A percentile compares a stretch with the other conserved stretches of the same genome.
Conservation (phyloP, 2,888 invertebrate genomes). For the Phengaris arion region DNA sequence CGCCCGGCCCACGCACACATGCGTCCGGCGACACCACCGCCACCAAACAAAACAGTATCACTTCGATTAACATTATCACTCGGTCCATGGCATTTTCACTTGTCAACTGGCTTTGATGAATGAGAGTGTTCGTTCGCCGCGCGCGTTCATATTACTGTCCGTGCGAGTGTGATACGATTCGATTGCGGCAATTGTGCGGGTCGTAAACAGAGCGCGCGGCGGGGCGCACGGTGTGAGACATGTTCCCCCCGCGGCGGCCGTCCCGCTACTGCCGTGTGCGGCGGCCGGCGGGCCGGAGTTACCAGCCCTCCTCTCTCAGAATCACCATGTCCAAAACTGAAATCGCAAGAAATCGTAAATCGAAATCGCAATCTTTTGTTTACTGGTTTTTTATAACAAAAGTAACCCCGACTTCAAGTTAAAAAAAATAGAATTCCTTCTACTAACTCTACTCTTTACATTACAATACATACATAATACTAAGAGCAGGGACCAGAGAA, state of each 20-base stretch:
- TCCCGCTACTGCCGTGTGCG: constrained; percentile 64
- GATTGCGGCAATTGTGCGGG: constrained; percentile 56
- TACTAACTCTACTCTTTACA: too few species aligned
- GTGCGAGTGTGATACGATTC: constrained; percentile 55
- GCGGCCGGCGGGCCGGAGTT: neutral
- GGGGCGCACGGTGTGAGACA: constrained; percentile 47
- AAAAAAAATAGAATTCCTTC: too few species aligned
- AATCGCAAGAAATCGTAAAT: neutral
- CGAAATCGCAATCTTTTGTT: neutral
- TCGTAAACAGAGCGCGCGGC: constrained; percentile 55
- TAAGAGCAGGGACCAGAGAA: too few species aligned
- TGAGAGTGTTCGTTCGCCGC: constrained; percentile 55
- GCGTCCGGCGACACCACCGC: constrained; percentile 75
- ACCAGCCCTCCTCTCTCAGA: neutral
- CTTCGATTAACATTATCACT: constrained; percentile 77
- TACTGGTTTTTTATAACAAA: neutral
- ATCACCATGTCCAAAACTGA: neutral
- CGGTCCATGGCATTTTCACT: constrained; percentile 76
- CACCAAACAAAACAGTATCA: constrained; percentile 77
- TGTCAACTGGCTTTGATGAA: constrained; percentile 62
- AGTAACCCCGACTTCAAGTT: too few species aligned
- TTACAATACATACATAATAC: too few species aligned
- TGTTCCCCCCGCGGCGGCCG: constrained; percentile 69
- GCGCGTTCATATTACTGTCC: constrained; percentile 64
- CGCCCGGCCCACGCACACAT: constrained; percentile 60